Base-by-base conservation (phyloP, 2,113 vertebrate genomes). In the Oreocharis arfaki region DNA sequence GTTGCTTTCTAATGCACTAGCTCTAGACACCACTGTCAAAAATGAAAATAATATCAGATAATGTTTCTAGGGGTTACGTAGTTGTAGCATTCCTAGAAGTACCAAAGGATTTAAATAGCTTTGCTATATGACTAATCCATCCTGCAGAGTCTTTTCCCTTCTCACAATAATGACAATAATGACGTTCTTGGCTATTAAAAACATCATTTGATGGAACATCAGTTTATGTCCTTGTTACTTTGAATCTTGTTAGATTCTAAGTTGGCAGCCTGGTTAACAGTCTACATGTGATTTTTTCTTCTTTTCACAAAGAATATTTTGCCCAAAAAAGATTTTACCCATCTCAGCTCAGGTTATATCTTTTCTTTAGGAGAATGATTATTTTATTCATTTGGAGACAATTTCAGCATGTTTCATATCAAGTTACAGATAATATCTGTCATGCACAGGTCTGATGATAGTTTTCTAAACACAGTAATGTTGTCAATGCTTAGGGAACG, bases 231-330 rank as follows among this genome's bases (percentile, higher is more conserved):
- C 61, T 89, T 65, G 67, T 88, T 79, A 74, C 12, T 73, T 79
- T 91, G 24, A 56, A 22, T 95, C 73, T 82, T n/a, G 46, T 61
- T 77, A 84, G 55, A 76, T 56, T 96, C 39, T 84, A 91, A 95
- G 27, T 49, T 89, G 69, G 50, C 80, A 83, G 80, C 13, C 13
- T 60, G 42, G 33, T 89, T 95, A 78, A 94, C 71, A 93, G 52
- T 61, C 28, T 89, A 86, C 75, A 93, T 88, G 68, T 61, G 60
- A 44, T 94, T 89, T 78, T 39, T 39, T 39, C 39, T 39, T 39
- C 9, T 81, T 96, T 92, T 75, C 55, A 74, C 39, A 96, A 91
- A 64, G 44, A 76, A 57, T 64, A 11, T 86, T 79, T 97, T 89
- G 70, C 49, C n/a, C n/a, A n/a, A n/a, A n/a, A n/a, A n/a, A n/a